Base-by-base conservation (phyloP, 2,113 vertebrate genomes). In the Eidolon helvum region DNA sequence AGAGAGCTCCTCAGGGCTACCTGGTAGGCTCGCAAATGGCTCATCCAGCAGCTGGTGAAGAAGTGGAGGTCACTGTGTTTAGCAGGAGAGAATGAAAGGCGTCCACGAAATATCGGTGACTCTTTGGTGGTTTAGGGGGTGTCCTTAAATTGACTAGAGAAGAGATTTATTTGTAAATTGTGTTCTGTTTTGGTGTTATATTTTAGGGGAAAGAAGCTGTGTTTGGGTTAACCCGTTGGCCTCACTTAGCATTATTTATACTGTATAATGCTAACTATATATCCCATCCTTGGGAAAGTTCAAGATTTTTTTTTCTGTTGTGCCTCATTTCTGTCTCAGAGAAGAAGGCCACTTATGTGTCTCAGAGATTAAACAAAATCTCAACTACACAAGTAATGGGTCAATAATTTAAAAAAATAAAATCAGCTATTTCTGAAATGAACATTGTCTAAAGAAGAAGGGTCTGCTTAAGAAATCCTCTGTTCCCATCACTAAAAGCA, bases 1-100 rank as follows among this genome's bases (percentile, higher is more conserved):
- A 65, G 26, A 78, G 33, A 19, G 16, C 28, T n/a, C 16, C 38
- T 5, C 18, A 12, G 7, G 10, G 4, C 10, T 14, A 0, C 21
- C 65, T 12, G 4, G 26, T 16, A 12, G 38, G 7, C 3, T 14
- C 28, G 33, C 28, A 26, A 12, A n/a, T 18, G 45, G 2, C 7
- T n/a, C 15, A 0, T 28, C 8, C 1, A 35, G 26, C 3, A 30
- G 10, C 43, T 48, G 18, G 15, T n/a, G 28, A 30, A 35, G 15
- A 43, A 1, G 6, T 33, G 5, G 7, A 12, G 19, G 2, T 2
- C 14, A 1, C 2, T 14, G 8, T 57, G 21, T 48, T 50, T 30
- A 7, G 2, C 10, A 69, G 9, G 30, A 28, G 30, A 75, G 66
- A 35, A 0, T 0, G 10, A 59, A 71, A 59, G 28, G 14, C 61